Conservation (phyloP, 2,888 invertebrate genomes). For the Caenorhabditis sinica region DNA sequence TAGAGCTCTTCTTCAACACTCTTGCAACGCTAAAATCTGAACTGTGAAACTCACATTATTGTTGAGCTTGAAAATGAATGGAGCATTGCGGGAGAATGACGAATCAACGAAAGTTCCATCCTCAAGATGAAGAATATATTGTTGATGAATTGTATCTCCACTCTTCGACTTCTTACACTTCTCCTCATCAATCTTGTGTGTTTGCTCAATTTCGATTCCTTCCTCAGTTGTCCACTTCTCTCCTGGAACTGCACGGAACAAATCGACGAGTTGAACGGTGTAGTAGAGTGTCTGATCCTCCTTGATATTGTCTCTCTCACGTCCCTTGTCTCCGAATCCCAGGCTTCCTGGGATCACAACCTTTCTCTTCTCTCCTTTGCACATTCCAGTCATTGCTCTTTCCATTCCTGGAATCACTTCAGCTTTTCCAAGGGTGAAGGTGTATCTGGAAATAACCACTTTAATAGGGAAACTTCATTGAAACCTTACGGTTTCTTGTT, state of each 20-base stretch:
- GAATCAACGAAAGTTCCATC: constrained; percentile 83
- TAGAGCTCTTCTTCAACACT: no score
- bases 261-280: constrained; percentile 82
- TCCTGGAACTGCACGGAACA: constrained; percentile 82
- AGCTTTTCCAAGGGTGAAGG: constrained; percentile 81
- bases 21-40: background rate
- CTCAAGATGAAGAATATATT: constrained; percentile 81
- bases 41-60: constrained; percentile 60
- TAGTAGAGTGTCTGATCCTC: constrained; percentile 82
- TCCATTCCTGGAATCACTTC: constrained; percentile 83
- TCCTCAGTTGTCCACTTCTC: constrained; percentile 83
- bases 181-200: constrained; percentile 73
- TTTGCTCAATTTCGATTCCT: constrained; percentile 67
- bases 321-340: constrained; percentile 79
- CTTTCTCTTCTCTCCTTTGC: constrained; percentile 83
- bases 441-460: constrained; percentile 71
- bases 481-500: constrained; percentile 82
- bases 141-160: constrained; percentile 82
- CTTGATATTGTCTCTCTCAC: constrained; percentile 79
- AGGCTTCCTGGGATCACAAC: constrained; percentile 82
- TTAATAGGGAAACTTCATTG: background rate
- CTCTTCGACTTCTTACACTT: constrained; percentile 74
- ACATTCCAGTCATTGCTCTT: constrained; percentile 82
- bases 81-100: constrained; percentile 80
- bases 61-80: constrained; percentile 82